phyloP scores from a whole-genome alignment of 2,888 invertebrate species.

The Eupithecia exiguata region DNA sequence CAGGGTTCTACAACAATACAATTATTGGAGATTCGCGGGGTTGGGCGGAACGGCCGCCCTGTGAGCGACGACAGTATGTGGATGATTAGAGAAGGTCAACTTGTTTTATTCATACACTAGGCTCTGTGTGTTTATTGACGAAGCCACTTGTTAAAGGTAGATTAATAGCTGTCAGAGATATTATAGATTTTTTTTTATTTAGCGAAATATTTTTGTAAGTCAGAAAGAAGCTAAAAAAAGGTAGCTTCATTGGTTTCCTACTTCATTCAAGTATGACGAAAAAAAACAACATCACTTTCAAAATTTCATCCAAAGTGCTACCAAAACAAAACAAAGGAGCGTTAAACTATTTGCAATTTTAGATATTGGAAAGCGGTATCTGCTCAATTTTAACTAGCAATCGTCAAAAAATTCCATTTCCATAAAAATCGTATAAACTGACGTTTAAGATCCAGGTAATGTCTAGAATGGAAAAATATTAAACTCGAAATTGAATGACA shows the following conservation, averaged over 20 bases:
- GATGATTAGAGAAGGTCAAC: neutral
- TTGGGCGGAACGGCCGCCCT: neutral
- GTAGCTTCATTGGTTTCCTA: neutral
- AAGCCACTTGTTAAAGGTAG: neutral
- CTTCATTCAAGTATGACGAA: neutral
- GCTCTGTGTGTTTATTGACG: neutral
- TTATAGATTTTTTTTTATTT: neutral
- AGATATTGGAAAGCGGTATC: neutral
- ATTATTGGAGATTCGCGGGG: conserved; percentile 35
- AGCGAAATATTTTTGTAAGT: no score
- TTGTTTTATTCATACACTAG: neutral
- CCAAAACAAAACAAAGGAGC: no score
- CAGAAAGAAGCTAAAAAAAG: no score
- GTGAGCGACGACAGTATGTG: conserved; percentile 5
- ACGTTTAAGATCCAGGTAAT: neutral
- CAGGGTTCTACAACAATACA: conserved; percentile 36
- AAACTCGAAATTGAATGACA: neutral
- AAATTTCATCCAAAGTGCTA: no score
- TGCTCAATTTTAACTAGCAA: neutral
- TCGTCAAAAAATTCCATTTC: neutral
- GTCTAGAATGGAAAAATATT: neutral
- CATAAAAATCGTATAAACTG: neutral
- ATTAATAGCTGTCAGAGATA: neutral
- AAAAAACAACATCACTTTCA: neutral
- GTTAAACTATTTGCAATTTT: neutral